phyloP scores from a whole-genome alignment of 2,888 invertebrate genomes.

The Parascotia fuliginaria region DNA sequence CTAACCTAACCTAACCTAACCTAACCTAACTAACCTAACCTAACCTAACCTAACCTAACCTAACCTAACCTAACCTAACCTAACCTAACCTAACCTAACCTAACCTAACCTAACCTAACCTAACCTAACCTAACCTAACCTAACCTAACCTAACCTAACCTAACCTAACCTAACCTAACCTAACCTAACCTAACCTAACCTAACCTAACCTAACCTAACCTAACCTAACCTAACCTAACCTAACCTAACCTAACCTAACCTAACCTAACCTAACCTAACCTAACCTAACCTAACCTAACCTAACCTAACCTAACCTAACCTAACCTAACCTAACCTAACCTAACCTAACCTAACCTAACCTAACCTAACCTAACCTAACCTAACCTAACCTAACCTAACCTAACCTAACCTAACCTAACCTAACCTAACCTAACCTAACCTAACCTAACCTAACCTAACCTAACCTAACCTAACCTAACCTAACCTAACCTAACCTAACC shows the following conservation, averaged over 20 bases:
- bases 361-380: constrained; percentile 3
- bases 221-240: constrained; percentile 31
- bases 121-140: constrained; percentile 27
- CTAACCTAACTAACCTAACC: constrained; percentile 25
- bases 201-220: constrained; percentile 31
- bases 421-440: constrained; percentile 8
- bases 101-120: constrained; percentile 34
- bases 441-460: constrained; percentile 4
- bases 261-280: constrained; percentile 6
- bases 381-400: constrained; percentile 10
- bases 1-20: constrained; percentile 29
- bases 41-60: constrained; percentile 26
- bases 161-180: constrained; percentile 31
- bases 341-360: constrained; percentile 1
- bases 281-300: constrained; percentile 1
- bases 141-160: constrained; percentile 33
- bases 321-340: constrained; percentile 3
- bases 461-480: constrained; percentile 4
- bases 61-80: constrained; percentile 22
- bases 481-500: constrained; percentile 4
- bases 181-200: constrained; percentile 30
- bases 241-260: constrained; percentile 9
- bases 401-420: constrained; percentile 9
- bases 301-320: constrained; percentile 1
- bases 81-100: constrained; percentile 20